These are phyloP conservation scores for Pimephales promelas DNA, from an alignment of 2,113 vertebrate genomes.

Conservation along the genomic window DNA sequence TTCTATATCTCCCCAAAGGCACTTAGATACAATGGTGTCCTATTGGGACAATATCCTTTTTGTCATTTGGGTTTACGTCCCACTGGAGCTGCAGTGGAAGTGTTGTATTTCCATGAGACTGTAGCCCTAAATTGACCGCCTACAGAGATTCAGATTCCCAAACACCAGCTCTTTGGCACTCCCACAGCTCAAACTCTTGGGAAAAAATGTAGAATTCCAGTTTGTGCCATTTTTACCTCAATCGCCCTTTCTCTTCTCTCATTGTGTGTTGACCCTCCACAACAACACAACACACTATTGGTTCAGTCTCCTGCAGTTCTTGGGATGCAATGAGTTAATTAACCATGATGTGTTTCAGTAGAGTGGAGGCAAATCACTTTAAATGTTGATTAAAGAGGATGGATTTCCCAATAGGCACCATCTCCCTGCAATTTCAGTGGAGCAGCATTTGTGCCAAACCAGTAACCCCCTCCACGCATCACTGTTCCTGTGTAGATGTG, in stretches of 20 bases:
- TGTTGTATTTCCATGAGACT: constrained; percentile 57
- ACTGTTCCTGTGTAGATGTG: constrained; percentile 39
- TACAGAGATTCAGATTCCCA: constrained; percentile 30
- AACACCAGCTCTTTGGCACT: neutral
- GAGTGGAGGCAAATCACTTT: constrained; percentile 58
- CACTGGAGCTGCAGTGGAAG: constrained; percentile 51
- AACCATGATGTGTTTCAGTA: constrained; percentile 57
- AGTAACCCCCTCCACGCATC: constrained; percentile 60
- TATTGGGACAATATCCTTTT: constrained; percentile 72
- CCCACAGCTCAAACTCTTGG: constrained; percentile 31
- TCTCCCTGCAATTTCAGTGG: constrained; percentile 62
- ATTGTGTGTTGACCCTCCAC: constrained; percentile 45
- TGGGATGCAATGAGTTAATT: constrained; percentile 59
- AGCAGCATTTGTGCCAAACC: constrained; percentile 56
- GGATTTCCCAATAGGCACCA: constrained; percentile 54
- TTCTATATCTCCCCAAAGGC: constrained; percentile 69
- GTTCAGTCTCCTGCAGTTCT: constrained; percentile 48
- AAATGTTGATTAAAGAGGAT: constrained; percentile 57
- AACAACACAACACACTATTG: constrained; percentile 28
- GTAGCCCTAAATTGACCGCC: constrained; percentile 42
- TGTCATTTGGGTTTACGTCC: constrained; percentile 63
- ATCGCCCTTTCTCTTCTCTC: constrained; percentile 42
- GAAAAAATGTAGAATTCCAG: constrained; percentile 13
- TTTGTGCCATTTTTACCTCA: constrained; percentile 9
- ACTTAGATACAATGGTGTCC: constrained; percentile 66